Evolutionary conservation across 2,113 vertebrate genomes (phyloP), one percentile per base, ranked within the genome.

Genomic region (Phylloscopus trochiloides): DNA sequence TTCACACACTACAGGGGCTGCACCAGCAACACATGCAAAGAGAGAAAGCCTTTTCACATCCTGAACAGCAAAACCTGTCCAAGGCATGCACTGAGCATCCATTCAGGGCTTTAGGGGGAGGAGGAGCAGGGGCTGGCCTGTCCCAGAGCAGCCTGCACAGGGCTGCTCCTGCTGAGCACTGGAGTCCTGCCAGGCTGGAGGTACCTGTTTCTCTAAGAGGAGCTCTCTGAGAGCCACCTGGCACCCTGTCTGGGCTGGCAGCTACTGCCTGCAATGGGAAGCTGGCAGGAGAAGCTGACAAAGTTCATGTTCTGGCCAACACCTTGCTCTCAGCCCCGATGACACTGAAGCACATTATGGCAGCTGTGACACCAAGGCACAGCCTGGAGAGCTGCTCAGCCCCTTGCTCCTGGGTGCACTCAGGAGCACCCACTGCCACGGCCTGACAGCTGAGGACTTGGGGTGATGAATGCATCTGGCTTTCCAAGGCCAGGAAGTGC

Each of bases 211-310:
- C 11, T 52, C 80, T 28, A 3, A 48, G 54, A 40, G 70, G 22
- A 88, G 45, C 48, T 87, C 48, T 59, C 90, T 43, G 28, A 21
- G 59, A 81, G 77, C 52, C 14, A 6, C 61, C 48, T 87, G 95
- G 76, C 52, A 17, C 50, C 40, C 36, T 68, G 70, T 40, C 76
- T 54, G 91, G 51, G n/a, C 73, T 78, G 88, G 76, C 86, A 91
- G 73, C n/a, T 67, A 10, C 19, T 4, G 18, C 66, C 71, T 36
- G 36, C 36, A 36, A 36, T 21, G 65, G 61, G 32, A 86, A 79
- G 59, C 34, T 43, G 72, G 76, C 72, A 90, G 47, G 21, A 92
- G 79, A 13, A 92, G 34, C 55, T 71, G 75, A 32, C 65, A 55
- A 84, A 12, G 38, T 54, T 84, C 40, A 11, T 16, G 26, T 74